phyloP scores from a whole-genome alignment of 2,113 vertebrate genomes.

The Sander lucioperca region DNA sequence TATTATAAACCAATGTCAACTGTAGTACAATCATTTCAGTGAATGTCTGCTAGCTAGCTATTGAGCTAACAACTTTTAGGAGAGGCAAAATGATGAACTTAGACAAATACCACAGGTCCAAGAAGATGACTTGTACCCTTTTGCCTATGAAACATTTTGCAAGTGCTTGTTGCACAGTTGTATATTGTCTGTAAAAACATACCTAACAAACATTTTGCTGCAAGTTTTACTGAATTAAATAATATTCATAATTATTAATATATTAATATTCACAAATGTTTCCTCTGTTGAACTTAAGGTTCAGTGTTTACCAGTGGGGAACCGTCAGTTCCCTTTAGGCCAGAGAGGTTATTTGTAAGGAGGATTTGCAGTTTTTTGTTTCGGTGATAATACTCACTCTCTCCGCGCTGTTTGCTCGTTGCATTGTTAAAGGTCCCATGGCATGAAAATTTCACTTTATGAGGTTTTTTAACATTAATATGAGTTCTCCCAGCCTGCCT shows the following conservation, averaged over 20 bases:
- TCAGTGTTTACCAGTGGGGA: no score
- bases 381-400: no score
- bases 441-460: no score
- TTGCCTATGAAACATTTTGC: background rate
- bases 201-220: background rate
- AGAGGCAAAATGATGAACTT: background rate
- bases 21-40: background rate
- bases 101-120: background rate
- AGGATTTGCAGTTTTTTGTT: no score
- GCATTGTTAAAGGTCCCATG: no score
- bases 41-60: background rate
- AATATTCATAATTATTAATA: constrained; percentile 3
- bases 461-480: no score
- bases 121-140: background rate
- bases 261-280: background rate
- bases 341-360: no score
- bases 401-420: no score
- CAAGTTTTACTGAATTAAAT: background rate
- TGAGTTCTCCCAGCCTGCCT: no score
- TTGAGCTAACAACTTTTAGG: background rate
- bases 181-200: background rate
- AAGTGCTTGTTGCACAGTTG: background rate
- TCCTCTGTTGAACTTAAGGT: background rate
- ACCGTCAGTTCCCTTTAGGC: no score
- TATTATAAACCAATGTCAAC: background rate